These are phyloP conservation scores for Tuberolachnus salignus DNA, from an alignment of 2,888 invertebrate genomes.

Conservation along the genomic window DNA sequence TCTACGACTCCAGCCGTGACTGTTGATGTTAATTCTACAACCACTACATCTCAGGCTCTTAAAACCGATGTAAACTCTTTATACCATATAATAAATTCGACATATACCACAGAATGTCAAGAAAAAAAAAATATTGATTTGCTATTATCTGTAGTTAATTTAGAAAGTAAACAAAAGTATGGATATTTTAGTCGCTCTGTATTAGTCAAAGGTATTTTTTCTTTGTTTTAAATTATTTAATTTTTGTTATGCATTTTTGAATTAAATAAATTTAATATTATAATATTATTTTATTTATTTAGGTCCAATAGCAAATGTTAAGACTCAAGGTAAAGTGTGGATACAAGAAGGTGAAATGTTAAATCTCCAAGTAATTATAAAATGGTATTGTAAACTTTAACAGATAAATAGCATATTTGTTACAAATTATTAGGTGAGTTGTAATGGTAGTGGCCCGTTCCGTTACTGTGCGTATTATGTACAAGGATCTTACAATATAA, in stretches of 20 bases:
- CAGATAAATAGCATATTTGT: conserved; percentile 7
- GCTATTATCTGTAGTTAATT: conserved; percentile 69
- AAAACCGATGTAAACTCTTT: conserved; percentile 11
- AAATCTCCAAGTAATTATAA: conserved; percentile 67
- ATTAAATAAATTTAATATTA: conserved; percentile 15
- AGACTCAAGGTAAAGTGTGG: conserved; percentile 79
- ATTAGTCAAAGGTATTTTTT: conserved; percentile 70
- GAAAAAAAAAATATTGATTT: conserved; percentile 67
- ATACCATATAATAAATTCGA: conserved; percentile 25
- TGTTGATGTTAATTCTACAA: conserved; percentile 15
- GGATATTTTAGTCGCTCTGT: conserved; percentile 75
- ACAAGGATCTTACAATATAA: conserved; percentile 66
- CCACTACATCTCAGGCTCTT: not conserved
- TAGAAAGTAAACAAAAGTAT: conserved; percentile 72
- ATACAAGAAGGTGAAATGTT: conserved; percentile 80
- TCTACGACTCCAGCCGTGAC: not conserved
- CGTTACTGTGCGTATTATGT: conserved; percentile 73
- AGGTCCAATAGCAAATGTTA: conserved; percentile 76
- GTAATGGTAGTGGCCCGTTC: conserved; percentile 77
- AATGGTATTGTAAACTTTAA: not conserved
- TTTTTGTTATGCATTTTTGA: not conserved
- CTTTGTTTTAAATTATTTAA: not conserved
- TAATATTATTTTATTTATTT: conserved; percentile 60
- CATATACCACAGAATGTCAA: conserved; percentile 46
- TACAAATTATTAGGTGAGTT: conserved; percentile 63